Evolutionary conservation across 2,113 vertebrate genomes (phyloP).

Genomic region (Ivindomyrus marchei): DNA sequence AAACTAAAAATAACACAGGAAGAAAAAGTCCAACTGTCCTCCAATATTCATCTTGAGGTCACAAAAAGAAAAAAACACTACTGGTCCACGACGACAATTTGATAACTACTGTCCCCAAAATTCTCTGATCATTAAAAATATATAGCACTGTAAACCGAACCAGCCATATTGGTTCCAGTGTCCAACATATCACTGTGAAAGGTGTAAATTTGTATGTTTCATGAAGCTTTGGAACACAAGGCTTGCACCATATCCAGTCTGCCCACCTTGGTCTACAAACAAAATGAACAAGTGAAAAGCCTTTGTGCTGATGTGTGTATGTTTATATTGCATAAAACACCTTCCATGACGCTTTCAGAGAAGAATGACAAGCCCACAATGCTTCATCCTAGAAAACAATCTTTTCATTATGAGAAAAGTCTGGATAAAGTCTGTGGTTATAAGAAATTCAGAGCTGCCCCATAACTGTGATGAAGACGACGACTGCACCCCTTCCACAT

Average conservation of each 20-base stretch:
- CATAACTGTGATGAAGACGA: background rate
- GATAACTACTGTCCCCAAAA: slow-evolving; percentile 1
- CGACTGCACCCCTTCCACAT: background rate
- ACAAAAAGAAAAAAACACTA: background rate
- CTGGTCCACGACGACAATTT: slow-evolving; percentile 4
- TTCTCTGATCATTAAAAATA: background rate
- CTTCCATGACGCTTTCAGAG: background rate
- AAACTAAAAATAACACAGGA: slow-evolving; percentile 2
- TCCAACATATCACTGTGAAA: background rate
- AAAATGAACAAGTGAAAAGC: background rate
- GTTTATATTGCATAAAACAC: slow-evolving; percentile 6
- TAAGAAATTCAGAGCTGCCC: background rate
- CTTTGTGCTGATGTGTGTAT: background rate
- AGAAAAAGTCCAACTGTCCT: slow-evolving; percentile 12
- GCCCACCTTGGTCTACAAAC: background rate
- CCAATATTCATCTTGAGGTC: background rate
- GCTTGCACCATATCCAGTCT: background rate
- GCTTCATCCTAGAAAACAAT: background rate
- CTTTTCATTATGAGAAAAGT: background rate
- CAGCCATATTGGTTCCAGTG: background rate
- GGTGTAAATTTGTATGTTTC: background rate
- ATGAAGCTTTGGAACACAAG: background rate
- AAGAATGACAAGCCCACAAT: background rate
- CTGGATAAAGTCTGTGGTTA: background rate
- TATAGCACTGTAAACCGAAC: slow-evolving; percentile 12